These are phyloP conservation scores for Lepidothrix coronata DNA, from an alignment of 2,113 vertebrate genomes.

Conservation along the genomic window DNA sequence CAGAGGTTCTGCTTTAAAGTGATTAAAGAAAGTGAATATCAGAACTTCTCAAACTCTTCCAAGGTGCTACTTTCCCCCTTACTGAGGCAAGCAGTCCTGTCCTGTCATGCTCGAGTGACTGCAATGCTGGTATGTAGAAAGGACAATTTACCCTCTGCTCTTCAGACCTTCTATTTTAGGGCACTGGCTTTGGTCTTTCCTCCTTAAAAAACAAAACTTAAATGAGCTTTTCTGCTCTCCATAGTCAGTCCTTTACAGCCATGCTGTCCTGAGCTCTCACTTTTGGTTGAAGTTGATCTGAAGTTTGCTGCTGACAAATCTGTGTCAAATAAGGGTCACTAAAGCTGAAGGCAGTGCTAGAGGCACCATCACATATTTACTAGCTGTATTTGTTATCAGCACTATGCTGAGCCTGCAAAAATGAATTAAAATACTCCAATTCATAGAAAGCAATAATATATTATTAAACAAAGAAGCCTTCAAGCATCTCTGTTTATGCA, in stretches of 20 bases:
- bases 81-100: accelerated
- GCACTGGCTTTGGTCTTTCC: not conserved
- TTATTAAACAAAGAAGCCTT: not conserved
- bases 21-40: not conserved
- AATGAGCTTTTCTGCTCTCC: not conserved
- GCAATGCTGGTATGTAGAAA: not conserved
- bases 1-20: not conserved
- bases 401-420: not conserved
- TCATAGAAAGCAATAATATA: not conserved
- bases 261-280: accelerated
- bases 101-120: accelerated
- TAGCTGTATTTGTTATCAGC: not conserved
- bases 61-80: not conserved
- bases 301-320: not conserved
- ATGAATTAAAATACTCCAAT: not conserved
- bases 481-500: not conserved
- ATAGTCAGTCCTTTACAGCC: no score
- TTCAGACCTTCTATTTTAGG: not conserved
- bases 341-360: not conserved
- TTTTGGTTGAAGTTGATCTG: not conserved
- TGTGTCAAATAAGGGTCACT: not conserved
- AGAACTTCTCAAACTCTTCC: not conserved
- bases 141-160: not conserved
- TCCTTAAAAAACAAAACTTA: not conserved
- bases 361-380: not conserved